Percentiles rank a stretch among this genome's conserved stretches.
Evolutionary conservation across 2,888 invertebrate species (phyloP).

Genomic region (Machimus rusticus): DNA sequence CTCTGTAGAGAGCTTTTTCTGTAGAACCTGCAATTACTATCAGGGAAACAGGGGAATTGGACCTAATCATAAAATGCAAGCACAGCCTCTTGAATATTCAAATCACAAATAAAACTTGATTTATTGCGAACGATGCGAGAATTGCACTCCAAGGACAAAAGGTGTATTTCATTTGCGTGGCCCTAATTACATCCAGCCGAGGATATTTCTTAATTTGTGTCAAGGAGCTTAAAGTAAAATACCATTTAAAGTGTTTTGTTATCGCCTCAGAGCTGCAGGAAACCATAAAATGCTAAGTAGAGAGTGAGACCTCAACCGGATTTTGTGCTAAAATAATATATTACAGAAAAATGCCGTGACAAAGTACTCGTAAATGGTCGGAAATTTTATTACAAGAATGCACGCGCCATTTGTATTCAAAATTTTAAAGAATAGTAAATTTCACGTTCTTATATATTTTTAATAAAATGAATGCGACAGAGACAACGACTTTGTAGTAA

Average conservation of each 20-base stretch:
- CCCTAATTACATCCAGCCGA: not conserved
- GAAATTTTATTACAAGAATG: not conserved
- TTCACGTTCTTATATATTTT: too few species aligned
- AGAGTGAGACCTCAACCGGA: not conserved
- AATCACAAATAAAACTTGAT: conserved; percentile 23
- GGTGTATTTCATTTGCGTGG: conserved; percentile 8
- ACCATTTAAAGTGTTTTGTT: not conserved
- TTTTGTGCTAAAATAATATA: not conserved
- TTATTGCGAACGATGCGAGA: not conserved
- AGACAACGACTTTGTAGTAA: too few species aligned
- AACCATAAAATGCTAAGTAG: not conserved
- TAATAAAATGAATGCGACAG: too few species aligned
- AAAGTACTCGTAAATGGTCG: not conserved
- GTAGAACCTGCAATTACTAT: not conserved
- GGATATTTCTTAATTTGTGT: not conserved
- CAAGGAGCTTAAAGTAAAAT: not conserved
- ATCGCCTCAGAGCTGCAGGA: not conserved
- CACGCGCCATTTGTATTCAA: not conserved
- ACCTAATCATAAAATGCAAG: conserved; percentile 1
- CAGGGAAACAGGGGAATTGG: not conserved
- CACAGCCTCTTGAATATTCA: conserved; percentile 10
- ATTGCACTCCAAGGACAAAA: not conserved
- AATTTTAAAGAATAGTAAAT: not conserved
- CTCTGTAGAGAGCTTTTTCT: not conserved
- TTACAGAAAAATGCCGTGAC: not conserved